Base-by-base conservation (phyloP, 37 sponge, comb jelly and placozoan genomes). In the Diacarnus erythraeanus region DNA sequence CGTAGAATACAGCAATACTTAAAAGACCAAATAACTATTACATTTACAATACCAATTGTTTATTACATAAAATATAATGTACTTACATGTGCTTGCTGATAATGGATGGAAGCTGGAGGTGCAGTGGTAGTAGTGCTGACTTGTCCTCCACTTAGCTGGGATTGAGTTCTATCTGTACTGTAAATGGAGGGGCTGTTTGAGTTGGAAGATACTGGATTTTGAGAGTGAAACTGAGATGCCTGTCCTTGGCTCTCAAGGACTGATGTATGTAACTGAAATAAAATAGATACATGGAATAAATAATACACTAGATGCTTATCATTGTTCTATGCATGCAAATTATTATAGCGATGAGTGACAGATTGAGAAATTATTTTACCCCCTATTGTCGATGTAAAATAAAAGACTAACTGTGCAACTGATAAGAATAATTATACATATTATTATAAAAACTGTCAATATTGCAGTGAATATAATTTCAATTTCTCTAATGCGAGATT, bases 131-230 rank as follows among this genome's bases (percentile, higher is more conserved):
- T 31, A 30, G 66, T 3, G 34, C 35, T 65, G 66, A 42, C 71
- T 3, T 71, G 40, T 15, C 8, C 38, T 40, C 22, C 33, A 1
- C 18, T 58, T 15, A 2, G 37, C 9, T 4, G 38, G 76, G 58
- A 29, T 20, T 23, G 4, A 34, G 33, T 75, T 38, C 43, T 71
- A 8, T 23, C 41, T 71, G 31, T 69, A 69, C 31, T 70, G 70
- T 59, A 65, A 2, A 5, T 65, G 66, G 66, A 38, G 83, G 67
- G 64, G 61, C 73, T 59, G 57, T 25, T 33, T 30, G 73, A 35
- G 75, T 8, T 30, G 34, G 66, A 26, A 34, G 66, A 65, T 2
- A 35, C 29, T 18, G 66, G 15, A 65, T 3, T 65, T 2, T 31
- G 66, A 31, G 57, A 74, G 34, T 26, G 73, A 23, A 23, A 43